Evolutionary conservation across 1,140 invertebrate species (phyloP).

Genomic region (Heliothis virescens): DNA sequence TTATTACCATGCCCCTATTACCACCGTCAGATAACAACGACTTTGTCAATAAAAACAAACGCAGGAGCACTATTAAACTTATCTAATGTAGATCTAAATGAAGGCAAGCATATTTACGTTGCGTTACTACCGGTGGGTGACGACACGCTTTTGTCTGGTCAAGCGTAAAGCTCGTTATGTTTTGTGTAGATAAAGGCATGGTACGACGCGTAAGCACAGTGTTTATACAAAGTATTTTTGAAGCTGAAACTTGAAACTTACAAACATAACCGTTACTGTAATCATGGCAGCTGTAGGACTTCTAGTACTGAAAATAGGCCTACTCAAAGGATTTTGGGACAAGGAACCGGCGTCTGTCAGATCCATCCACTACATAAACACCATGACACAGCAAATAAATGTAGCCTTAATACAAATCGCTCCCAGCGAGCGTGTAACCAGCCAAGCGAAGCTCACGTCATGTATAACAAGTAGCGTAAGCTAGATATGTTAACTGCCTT

Average conservation of each 20-base stretch:
- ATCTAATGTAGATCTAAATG: conserved; percentile 46
- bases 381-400: background rate
- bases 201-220: background rate
- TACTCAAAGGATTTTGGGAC: background rate
- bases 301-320: too few relatives aligned
- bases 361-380: too few relatives aligned
- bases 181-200: conserved; percentile 32
- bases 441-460: conserved; percentile 3
- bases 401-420: background rate
- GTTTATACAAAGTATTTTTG: background rate
- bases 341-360: background rate
- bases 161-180: conserved; percentile 20
- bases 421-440: conserved; percentile 10
- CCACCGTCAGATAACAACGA: conserved; percentile 24
- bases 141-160: conserved; percentile 31
- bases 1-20: background rate
- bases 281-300: too few relatives aligned
- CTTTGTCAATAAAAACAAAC: conserved; percentile 39
- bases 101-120: conserved; percentile 26
- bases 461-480: conserved; percentile 26
- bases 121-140: conserved; percentile 14
- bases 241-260: too few relatives aligned
- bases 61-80: conserved; percentile 10
- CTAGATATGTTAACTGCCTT: conserved; percentile 22
- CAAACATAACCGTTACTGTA: too few relatives aligned